A percentile compares a stretch with the other conserved stretches of the same genome.
Evolutionary conservation across 2,888 invertebrate species (phyloP).

Genomic region (Onthophagus sagittarius): DNA sequence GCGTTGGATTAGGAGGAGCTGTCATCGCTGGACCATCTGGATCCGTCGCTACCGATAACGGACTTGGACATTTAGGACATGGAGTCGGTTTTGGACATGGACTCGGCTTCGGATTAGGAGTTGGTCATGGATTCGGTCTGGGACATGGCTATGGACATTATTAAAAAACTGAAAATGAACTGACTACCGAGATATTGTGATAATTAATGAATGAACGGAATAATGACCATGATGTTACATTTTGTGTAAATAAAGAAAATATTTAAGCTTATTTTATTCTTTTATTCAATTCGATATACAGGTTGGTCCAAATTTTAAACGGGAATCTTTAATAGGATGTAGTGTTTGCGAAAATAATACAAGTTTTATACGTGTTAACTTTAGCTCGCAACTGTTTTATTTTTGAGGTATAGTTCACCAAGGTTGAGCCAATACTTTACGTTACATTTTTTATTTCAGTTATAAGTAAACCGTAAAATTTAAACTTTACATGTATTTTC

Average conservation of each 20-base stretch:
- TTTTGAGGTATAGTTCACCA: no score
- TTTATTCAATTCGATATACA: no score
- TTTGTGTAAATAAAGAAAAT: not conserved
- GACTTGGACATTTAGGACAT: constrained; percentile 12
- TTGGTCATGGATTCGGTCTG: not conserved
- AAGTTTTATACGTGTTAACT: no score
- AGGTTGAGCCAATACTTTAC: no score
- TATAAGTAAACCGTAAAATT: no score
- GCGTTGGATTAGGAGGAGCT: constrained; percentile 14
- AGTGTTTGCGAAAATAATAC: no score
- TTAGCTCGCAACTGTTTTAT: no score
- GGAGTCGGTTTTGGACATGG: not conserved
- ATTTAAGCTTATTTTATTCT: not conserved
- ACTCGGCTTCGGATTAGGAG: constrained; percentile 16
- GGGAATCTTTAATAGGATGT: no score
- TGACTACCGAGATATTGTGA: not conserved
- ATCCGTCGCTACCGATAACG: constrained; percentile 19
- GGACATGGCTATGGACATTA: not conserved
- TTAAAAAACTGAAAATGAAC: not conserved
- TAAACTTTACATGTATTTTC: no score
- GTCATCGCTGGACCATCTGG: constrained; percentile 25
- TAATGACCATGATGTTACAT: no score
- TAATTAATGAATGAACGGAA: not conserved
- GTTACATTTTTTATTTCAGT: no score
- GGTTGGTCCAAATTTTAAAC: no score